Evolutionary conservation across 2,797 vertebrate species (phyloP).

Genomic region (Tapirus indicus): DNA sequence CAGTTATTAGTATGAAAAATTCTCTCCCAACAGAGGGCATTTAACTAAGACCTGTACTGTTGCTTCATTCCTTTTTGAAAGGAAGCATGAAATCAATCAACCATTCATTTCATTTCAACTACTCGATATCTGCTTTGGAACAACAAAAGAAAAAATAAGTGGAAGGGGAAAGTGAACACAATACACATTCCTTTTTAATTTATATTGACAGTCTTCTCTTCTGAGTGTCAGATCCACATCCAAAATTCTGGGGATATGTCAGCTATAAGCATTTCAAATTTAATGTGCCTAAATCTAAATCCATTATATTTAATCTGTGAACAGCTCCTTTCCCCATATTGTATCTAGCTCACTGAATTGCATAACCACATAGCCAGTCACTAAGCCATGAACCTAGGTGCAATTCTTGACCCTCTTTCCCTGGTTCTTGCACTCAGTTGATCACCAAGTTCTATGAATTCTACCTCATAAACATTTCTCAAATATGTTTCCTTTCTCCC

Average conservation of each 20-base stretch:
- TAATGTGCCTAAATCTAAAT: neutral
- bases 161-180: neutral
- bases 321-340: neutral
- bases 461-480: neutral
- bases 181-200: neutral
- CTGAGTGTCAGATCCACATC: neutral
- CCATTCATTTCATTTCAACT: neutral
- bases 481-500: neutral
- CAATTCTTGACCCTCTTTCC: neutral
- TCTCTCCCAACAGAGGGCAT: neutral
- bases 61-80: neutral
- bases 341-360: neutral
- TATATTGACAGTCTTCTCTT: neutral
- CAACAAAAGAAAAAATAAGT: neutral
- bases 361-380: neutral
- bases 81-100: neutral
- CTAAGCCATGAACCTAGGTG: neutral
- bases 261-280: neutral
- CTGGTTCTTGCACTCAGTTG: neutral
- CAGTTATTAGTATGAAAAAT: neutral
- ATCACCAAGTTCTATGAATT: neutral
- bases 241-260: neutral
- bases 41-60: neutral
- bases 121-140: neutral
- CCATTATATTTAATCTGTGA: neutral